A percentile compares a stretch with the other conserved stretches of the same genome.
These are phyloP conservation scores for Clarias magur DNA, from an alignment of 2,113 vertebrate species.

Conservation along the genomic window DNA sequence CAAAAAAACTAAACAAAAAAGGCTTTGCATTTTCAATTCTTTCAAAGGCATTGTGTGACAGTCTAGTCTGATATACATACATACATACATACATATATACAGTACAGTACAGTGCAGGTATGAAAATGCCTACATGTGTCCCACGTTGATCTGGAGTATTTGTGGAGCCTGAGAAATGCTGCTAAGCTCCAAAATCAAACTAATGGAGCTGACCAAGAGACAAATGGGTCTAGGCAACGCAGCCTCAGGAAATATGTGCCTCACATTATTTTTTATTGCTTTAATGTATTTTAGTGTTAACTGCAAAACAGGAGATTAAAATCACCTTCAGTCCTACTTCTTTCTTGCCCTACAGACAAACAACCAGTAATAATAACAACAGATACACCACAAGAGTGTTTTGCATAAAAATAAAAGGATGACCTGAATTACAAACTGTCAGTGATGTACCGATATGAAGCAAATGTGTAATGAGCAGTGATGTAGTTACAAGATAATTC, in stretches of 20 bases:
- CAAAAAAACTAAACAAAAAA: not conserved
- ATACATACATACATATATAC: not conserved
- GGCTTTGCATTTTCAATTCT: too few relatives aligned
- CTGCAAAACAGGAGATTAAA: slow-evolving; percentile 68
- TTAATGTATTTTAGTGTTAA: slow-evolving; percentile 74
- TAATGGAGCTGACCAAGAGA: slow-evolving; percentile 75
- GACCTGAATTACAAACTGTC: slow-evolving; percentile 36
- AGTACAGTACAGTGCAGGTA: slow-evolving; percentile 44
- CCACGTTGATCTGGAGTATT: slow-evolving; percentile 65
- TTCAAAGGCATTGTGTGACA: not conserved
- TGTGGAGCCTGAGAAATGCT: slow-evolving; percentile 58
- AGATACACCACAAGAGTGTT: slow-evolving; percentile 45
- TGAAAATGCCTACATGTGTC: slow-evolving; percentile 67
- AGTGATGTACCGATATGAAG: not conserved
- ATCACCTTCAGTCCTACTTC: slow-evolving; percentile 62
- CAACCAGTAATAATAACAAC: slow-evolving; percentile 37
- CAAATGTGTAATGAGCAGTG: slow-evolving; percentile 15
- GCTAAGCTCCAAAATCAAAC: slow-evolving; percentile 66
- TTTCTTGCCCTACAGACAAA: slow-evolving; percentile 47
- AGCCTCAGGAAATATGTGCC: slow-evolving; percentile 69
- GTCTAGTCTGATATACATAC: not conserved
- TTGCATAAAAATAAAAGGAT: slow-evolving; percentile 55
- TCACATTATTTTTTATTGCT: slow-evolving; percentile 71
- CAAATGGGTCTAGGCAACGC: slow-evolving; percentile 70
- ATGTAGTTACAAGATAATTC: not conserved